phyloP scores from a whole-genome alignment of 2,888 invertebrate genomes.

The Urechis unicinctus region DNA sequence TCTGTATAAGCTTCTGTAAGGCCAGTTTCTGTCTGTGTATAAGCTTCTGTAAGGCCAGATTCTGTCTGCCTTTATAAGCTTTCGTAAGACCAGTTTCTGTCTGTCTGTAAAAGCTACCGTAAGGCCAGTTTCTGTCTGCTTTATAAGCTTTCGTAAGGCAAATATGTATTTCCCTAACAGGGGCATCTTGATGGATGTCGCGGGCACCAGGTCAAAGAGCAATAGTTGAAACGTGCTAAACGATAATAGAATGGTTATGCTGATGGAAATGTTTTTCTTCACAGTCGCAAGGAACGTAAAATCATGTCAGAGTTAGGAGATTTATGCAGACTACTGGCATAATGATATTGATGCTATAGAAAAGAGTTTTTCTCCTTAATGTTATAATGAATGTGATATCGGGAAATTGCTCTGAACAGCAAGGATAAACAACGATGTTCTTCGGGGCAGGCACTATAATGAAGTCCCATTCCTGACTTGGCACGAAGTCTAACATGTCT shows the following conservation, averaged over 20 bases:
- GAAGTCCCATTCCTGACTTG: not conserved
- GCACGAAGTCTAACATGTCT: not conserved
- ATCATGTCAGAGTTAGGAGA: not conserved
- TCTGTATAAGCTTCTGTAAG: too few species aligned
- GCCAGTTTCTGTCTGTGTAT: too few species aligned
- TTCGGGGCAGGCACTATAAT: not conserved
- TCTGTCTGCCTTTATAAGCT: too few species aligned
- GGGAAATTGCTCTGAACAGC: not conserved
- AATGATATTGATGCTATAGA: not conserved
- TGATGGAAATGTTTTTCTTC: not conserved
- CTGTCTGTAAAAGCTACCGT: too few species aligned
- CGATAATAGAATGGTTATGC: not conserved
- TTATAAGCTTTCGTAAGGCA: too few species aligned
- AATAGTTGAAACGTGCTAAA: not conserved
- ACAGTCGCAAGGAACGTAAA: not conserved
- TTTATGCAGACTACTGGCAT: not conserved
- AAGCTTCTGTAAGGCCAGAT: too few species aligned
- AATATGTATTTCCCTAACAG: not conserved
- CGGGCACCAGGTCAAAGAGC: not conserved
- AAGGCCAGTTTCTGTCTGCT: too few species aligned
- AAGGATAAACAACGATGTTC: not conserved
- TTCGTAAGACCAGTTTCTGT: too few species aligned
- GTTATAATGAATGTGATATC: not conserved
- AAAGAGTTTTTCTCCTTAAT: not conserved
- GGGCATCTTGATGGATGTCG: not conserved